These are phyloP conservation scores for Masticophis lateralis DNA, from an alignment of 2,797 vertebrate species.

Conservation along the genomic window DNA sequence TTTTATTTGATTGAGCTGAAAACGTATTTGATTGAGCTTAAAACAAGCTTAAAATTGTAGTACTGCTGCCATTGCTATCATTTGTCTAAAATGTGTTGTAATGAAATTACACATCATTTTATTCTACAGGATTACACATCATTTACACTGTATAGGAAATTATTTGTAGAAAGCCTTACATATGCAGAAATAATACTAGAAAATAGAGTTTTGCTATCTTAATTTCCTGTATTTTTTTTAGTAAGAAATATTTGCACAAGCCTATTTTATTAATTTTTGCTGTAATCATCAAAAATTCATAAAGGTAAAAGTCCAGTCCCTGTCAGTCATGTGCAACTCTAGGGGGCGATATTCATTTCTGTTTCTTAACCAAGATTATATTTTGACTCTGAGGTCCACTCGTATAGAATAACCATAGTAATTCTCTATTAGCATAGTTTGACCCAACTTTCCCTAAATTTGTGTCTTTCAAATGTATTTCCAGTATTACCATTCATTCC, in stretches of 20 bases:
- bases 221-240: background rate
- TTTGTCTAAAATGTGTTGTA: background rate
- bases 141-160: too few relatives aligned
- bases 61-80: conserved; percentile 17
- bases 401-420: background rate
- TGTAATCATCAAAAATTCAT: background rate
- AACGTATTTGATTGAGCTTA: too few relatives aligned
- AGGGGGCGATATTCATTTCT: background rate
- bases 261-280: background rate
- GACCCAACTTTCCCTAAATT: background rate
- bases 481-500: background rate
- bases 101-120: background rate
- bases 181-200: background rate
- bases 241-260: background rate
- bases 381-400: background rate
- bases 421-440: background rate
- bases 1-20: conserved; percentile 33
- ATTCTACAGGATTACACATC: too few relatives aligned
- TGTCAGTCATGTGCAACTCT: background rate
- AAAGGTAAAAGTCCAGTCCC: background rate
- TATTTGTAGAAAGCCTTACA: background rate
- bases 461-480: background rate
- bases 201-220: background rate
- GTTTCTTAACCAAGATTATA: background rate
- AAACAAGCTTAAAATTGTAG: conserved; percentile 3